Percentiles rank a stretch among this genome's conserved stretches.
These are phyloP conservation scores for Leucopsar rothschildi DNA, from an alignment of 2,113 vertebrate genomes.

Conservation along the genomic window DNA sequence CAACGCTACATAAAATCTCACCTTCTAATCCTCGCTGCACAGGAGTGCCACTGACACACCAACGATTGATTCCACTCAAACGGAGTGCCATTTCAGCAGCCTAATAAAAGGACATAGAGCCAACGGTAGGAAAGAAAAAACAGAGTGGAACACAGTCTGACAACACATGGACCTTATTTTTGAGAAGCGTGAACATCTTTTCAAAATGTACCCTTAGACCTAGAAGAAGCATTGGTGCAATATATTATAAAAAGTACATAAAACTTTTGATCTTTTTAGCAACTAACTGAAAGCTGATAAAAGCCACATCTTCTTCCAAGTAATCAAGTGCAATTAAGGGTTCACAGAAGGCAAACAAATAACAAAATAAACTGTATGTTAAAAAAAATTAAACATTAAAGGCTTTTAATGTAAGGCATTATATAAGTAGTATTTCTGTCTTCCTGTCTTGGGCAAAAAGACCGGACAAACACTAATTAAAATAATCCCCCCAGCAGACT, in stretches of 20 bases:
- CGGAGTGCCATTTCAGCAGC: conserved; percentile 98
- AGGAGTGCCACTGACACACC: conserved; percentile 97
- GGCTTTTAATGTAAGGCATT: not conserved
- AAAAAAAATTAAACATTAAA: not conserved
- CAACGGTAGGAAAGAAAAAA: not conserved
- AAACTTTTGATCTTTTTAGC: not conserved
- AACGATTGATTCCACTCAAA: conserved; percentile 92
- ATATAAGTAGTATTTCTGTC: not conserved
- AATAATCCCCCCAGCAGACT: not conserved
- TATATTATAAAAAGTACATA: not conserved
- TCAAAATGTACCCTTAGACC: not conserved
- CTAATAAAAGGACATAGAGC: conserved; percentile 61
- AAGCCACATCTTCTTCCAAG: not conserved
- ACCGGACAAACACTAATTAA: not conserved
- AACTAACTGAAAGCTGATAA: not conserved
- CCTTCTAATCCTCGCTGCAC: conserved; percentile 98
- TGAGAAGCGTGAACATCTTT: not conserved
- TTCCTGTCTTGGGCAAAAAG: not conserved
- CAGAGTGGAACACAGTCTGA: not conserved
- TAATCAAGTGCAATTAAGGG: not conserved
- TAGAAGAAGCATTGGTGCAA: not conserved
- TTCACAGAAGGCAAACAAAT: not conserved
- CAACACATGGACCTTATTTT: fast-evolving
- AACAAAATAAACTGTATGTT: not conserved
- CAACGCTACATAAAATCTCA: conserved; percentile 40